A percentile compares a stretch with the other conserved stretches of the same genome.
phyloP scores from a whole-genome alignment of 2,113 vertebrate genomes.

The Polypterus bichir region DNA sequence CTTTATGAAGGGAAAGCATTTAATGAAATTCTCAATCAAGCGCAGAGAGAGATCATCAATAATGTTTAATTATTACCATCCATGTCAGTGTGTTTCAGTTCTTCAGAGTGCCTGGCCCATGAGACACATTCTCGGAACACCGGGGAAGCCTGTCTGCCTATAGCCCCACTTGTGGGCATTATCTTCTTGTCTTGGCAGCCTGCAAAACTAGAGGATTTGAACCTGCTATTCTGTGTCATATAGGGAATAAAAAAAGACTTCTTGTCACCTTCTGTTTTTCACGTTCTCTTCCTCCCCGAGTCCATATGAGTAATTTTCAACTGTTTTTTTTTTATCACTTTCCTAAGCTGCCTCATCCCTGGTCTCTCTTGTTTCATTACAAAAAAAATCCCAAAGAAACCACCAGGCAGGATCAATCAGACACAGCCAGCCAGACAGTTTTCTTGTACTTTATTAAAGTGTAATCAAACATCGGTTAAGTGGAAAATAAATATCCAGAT shows the following conservation, averaged over 20 bases:
- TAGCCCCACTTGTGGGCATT: not conserved
- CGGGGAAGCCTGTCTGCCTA: no score
- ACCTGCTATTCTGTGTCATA: constrained; percentile 9
- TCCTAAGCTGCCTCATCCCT: constrained; percentile 53
- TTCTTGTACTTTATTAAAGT: constrained; percentile 85
- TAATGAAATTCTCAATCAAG: constrained; percentile 24
- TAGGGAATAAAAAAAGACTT: constrained; percentile 19
- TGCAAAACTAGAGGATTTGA: constrained; percentile 6
- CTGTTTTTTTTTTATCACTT: constrained; percentile 50
- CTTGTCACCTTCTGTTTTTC: constrained; percentile 13
- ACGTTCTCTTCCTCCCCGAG: constrained; percentile 12
- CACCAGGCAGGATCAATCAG: constrained; percentile 71
- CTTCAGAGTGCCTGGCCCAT: not conserved
- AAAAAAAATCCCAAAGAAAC: constrained; percentile 66
- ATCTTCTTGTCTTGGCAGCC: not conserved
- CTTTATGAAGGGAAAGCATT: constrained; percentile 19
- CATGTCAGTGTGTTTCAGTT: constrained; percentile 1
- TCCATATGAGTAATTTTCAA: constrained; percentile 36
- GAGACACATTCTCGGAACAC: no score
- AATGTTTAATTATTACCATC: constrained; percentile 29
- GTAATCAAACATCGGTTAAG: constrained; percentile 97
- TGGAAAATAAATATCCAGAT: constrained; percentile 97
- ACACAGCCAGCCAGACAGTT: constrained; percentile 70
- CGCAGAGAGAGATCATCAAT: constrained; percentile 23
- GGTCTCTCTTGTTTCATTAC: constrained; percentile 71